phyloP scores from a whole-genome alignment of 2,113 vertebrate genomes.

The Dipodomys ordii region DNA sequence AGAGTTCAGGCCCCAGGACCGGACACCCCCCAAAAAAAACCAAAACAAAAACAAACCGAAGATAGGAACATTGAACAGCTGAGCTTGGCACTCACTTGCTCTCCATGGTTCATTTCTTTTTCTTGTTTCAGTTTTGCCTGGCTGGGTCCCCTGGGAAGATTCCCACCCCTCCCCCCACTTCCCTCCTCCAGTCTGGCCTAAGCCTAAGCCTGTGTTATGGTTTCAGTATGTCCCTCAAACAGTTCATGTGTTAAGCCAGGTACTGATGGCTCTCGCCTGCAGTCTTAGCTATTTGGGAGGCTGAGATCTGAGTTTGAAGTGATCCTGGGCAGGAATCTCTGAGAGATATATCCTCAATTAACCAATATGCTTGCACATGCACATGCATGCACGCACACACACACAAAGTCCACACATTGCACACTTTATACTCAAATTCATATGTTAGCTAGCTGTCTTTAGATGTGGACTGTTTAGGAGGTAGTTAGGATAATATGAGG shows the following conservation, averaged over 20 bases:
- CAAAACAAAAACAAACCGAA: background rate
- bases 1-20: too few relatives aligned
- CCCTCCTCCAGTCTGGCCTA: background rate
- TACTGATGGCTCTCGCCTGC: too few relatives aligned
- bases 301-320: too few relatives aligned
- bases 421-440: too few relatives aligned
- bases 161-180: too few relatives aligned
- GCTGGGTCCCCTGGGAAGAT: background rate
- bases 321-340: too few relatives aligned
- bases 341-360: too few relatives aligned
- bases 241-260: too few relatives aligned
- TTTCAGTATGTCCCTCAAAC: background rate
- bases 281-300: too few relatives aligned
- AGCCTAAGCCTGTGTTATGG: background rate
- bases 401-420: background rate
- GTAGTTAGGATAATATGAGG: background rate
- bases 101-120: background rate
- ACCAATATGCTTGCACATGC: too few relatives aligned
- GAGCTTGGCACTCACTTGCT: background rate
- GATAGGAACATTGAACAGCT: fast-evolving
- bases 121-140: background rate
- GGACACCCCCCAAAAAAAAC: too few relatives aligned
- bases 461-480: background rate
- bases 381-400: too few relatives aligned
- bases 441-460: background rate